Evolutionary conservation across 2,888 invertebrate genomes (phyloP), one percentile per base, ranked within the genome.

Genomic region (Erynnis tages): DNA sequence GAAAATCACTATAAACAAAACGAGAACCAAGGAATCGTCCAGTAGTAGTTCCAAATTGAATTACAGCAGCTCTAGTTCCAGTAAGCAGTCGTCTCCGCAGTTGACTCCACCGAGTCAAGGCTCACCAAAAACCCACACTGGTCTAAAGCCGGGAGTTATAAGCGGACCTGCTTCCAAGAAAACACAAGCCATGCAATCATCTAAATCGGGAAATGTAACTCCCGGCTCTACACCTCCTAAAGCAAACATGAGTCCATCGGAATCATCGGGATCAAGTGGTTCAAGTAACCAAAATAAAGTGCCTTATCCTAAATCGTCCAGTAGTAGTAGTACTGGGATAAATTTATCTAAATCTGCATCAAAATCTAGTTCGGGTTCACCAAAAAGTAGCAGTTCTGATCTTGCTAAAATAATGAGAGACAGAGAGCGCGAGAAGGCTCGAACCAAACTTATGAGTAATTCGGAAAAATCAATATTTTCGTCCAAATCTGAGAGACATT

Each of bases 1-100:
- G 87, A 97, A 97, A 78, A 92, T 97, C 48, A 97, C 96, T 1
- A 96, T 97, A 17, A 97, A 97, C 69, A 97, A 97, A 85, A 96
- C 97, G 0, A 91, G 94, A 66, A 92, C 93, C 14, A 94, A 95
- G 71, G 94, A 95, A 53, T 91, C 91, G 0, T 92, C 92, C 13
- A 78, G 79, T 29, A 82, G 84, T 47, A 79, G 79, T 59, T 87
- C 89, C 0, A 88, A 87, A 64, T 64, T 85, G 37, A 86, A 80
- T 58, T 90, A 89, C 56, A 76, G 78, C 53, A 77, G 82, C 46
- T 82, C 87, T n/a, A 76, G 84, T 54, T 88, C 88, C 8, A 79
- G 81, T 38, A 86, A 89, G 58, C 88, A 89, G 55, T 84, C 89
- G 0, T 85, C 87, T 8, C 88, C 87, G 16, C 83, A 86, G 54